phyloP scores from a whole-genome alignment of 2,113 vertebrate species.

The Eleginops maclovinus region DNA sequence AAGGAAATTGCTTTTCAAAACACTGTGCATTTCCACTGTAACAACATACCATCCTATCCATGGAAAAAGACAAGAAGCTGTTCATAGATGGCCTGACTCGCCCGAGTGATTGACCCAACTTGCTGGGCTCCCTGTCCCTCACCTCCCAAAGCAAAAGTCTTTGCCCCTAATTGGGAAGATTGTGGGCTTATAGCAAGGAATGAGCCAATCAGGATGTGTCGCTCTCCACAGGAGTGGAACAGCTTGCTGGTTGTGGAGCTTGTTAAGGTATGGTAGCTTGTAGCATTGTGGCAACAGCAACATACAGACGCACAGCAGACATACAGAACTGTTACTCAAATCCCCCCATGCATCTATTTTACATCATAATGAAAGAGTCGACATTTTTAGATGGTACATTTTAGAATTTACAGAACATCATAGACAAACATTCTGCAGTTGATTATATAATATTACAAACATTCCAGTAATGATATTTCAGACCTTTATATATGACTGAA shows the following conservation, averaged over 20 bases:
- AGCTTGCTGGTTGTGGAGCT: conserved; percentile 70
- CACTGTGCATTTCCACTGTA: conserved; percentile 21
- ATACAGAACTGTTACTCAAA: conserved; percentile 20
- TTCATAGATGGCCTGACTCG: conserved; percentile 5
- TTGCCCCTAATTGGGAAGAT: conserved; percentile 68
- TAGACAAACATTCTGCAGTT: conserved; percentile 5
- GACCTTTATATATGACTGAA: neutral
- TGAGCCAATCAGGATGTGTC: conserved; percentile 70
- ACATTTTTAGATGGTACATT: conserved; percentile 24
- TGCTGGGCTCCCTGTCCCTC: conserved; percentile 42
- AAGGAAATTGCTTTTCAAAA: conserved; percentile 34
- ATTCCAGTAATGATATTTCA: neutral
- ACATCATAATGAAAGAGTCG: conserved; percentile 25
- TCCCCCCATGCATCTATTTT: conserved; percentile 12
- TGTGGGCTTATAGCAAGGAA: conserved; percentile 53
- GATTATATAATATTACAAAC: conserved; percentile 1
- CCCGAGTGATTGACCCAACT: conserved; percentile 62
- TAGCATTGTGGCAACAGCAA: conserved; percentile 52
- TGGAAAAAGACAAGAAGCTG: conserved; percentile 32
- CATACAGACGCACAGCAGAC: conserved; percentile 33
- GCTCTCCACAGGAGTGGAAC: conserved; percentile 73
- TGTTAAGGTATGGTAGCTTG: conserved; percentile 70
- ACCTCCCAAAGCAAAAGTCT: conserved; percentile 58
- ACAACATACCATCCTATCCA: conserved; percentile 13
- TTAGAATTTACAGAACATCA: conserved; percentile 46